phyloP scores from a whole-genome alignment of 2,888 invertebrate species.

The Drosophila percnosoma region DNA sequence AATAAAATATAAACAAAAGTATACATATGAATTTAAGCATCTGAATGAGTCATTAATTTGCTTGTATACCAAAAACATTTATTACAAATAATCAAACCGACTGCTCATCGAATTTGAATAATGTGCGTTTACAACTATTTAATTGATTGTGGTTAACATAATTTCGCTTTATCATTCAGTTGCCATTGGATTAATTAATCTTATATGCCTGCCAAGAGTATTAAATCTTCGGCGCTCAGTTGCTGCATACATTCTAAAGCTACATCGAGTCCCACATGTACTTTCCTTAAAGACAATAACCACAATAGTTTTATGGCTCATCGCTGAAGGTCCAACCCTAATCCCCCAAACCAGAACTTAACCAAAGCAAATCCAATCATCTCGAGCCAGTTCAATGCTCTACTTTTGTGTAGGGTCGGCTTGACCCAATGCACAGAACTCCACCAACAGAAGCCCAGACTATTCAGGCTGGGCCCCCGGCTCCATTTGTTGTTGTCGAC shows the following conservation, averaged over 20 bases:
- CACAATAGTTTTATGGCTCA: conserved; percentile 73
- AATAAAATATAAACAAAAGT: background rate
- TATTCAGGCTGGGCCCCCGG: conserved; percentile 1
- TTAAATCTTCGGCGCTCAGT: conserved; percentile 9
- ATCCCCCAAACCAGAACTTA: conserved; percentile 19
- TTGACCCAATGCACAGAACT: conserved; percentile 25
- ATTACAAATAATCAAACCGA: background rate
- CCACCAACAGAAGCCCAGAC: conserved; percentile 4
- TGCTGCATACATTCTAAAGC: conserved; percentile 1
- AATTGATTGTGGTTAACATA: conserved; percentile 4
- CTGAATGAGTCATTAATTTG: background rate
- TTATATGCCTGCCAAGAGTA: conserved; percentile 1
- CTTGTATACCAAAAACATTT: background rate
- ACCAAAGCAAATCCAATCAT: conserved; percentile 52
- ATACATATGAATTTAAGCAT: background rate
- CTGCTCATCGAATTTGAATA: background rate
- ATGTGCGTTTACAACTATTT: background rate
- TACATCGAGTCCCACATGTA: conserved; percentile 41
- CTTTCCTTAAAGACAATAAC: conserved; percentile 44
- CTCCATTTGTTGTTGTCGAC: conserved; percentile 47
- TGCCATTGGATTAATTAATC: conserved; percentile 8
- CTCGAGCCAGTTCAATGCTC: conserved; percentile 63
- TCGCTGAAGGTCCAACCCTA: conserved; percentile 37
- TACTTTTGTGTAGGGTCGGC: conserved; percentile 34
- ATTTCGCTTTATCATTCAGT: conserved; percentile 9